These are phyloP conservation scores for Magallana gigas DNA, from an alignment of 1,140 invertebrate genomes.

Conservation along the genomic window DNA sequence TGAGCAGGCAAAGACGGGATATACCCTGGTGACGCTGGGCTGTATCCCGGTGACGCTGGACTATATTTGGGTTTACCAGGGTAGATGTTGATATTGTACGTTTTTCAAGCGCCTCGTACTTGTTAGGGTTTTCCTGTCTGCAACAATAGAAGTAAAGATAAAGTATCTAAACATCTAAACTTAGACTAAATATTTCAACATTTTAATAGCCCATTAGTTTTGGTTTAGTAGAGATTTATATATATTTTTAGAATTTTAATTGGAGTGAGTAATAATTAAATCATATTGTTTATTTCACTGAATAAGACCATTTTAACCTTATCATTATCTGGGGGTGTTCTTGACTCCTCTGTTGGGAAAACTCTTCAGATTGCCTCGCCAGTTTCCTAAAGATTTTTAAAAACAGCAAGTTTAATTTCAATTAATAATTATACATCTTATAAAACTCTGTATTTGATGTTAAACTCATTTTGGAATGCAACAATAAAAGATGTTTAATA, in stretches of 20 bases:
- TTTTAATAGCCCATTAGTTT: background rate
- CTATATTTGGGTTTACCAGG: background rate
- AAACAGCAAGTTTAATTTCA: too few species aligned
- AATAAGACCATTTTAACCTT: too few species aligned
- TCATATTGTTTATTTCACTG: too few species aligned
- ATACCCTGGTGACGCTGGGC: background rate
- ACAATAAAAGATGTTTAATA: background rate
- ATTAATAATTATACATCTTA: too few species aligned
- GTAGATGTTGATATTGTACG: background rate
- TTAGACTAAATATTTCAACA: background rate
- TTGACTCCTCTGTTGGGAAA: too few species aligned
- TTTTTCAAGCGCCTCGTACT: background rate
- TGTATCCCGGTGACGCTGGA: background rate
- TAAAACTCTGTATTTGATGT: background rate
- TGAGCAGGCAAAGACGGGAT: background rate
- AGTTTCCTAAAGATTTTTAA: too few species aligned
- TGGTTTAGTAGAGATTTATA: background rate
- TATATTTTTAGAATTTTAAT: too few species aligned
- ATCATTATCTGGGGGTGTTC: too few species aligned
- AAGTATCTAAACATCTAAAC: background rate
- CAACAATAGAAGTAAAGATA: background rate
- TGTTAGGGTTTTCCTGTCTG: background rate
- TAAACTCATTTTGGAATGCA: background rate
- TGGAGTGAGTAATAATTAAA: too few species aligned
- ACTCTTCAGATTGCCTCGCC: too few species aligned